Conservation (phyloP, 2,888 invertebrate species). For the Anaspis maculata region DNA sequence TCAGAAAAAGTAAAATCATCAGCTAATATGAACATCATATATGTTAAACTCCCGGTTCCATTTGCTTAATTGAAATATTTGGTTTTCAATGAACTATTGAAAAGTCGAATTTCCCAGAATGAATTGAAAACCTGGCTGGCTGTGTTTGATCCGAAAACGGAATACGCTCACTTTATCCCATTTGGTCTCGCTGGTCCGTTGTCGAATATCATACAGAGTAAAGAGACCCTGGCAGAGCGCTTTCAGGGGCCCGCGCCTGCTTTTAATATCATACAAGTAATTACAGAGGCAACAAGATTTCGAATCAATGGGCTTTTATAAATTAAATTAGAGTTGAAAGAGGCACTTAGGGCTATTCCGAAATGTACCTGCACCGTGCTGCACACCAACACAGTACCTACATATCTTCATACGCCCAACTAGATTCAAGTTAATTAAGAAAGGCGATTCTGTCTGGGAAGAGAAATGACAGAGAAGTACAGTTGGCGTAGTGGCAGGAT, state of each 20-base stretch:
- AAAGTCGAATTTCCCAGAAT: conserved; percentile 38
- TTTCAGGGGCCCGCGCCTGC: not conserved
- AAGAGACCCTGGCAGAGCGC: not conserved
- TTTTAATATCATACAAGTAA: too few relatives aligned
- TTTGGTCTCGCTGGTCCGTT: conserved; percentile 17
- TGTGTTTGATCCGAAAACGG: conserved; percentile 34
- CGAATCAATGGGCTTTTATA: too few relatives aligned
- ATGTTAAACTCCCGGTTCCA: conserved; percentile 38
- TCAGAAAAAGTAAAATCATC: conserved; percentile 17
- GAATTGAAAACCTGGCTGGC: conserved; percentile 33
- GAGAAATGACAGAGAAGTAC: conserved; percentile 21
- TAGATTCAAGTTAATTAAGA: conserved; percentile 23
- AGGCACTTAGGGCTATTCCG: too few relatives aligned
- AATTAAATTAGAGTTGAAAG: too few relatives aligned
- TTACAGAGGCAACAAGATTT: too few relatives aligned
- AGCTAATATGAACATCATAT: conserved; percentile 28
- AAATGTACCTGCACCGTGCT: too few relatives aligned
- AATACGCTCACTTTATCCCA: conserved; percentile 29
- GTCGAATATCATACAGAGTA: conserved; percentile 17
- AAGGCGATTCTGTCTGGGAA: conserved; percentile 21
- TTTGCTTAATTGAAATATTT: conserved; percentile 43
- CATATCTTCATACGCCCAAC: too few relatives aligned
- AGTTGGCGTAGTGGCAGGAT: conserved; percentile 15
- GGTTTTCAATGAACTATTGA: conserved; percentile 37
- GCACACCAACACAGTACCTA: too few relatives aligned